phyloP scores from a whole-genome alignment of 2,888 invertebrate species.

The Agonum fuliginosum region DNA sequence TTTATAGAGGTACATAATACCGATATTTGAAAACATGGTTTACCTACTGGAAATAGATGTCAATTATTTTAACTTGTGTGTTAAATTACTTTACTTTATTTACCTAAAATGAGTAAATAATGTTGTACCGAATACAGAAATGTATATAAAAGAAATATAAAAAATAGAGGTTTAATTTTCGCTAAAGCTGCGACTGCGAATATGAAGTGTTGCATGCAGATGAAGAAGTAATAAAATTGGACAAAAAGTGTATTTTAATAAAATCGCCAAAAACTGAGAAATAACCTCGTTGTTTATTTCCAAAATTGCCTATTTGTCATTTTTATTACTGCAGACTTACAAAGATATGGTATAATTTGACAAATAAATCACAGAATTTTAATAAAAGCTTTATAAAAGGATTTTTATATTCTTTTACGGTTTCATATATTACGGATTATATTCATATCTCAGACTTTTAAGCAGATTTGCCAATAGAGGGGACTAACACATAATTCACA shows the following conservation, averaged over 20 bases:
- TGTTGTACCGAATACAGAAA: too few species aligned
- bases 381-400: constrained; percentile 50
- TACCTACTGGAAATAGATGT: too few species aligned
- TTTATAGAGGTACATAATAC: too few species aligned
- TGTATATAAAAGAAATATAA: too few species aligned
- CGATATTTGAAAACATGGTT: too few species aligned
- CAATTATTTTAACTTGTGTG: too few species aligned
- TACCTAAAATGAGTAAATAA: too few species aligned
- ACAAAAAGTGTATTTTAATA: constrained; percentile 47
- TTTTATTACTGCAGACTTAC: constrained; percentile 45
- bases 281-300: constrained; percentile 45
- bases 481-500: constrained; percentile 29
- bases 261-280: constrained; percentile 46
- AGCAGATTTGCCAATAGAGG: constrained; percentile 34
- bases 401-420: constrained; percentile 52
- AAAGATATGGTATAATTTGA: constrained; percentile 53
- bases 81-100: too few species aligned
- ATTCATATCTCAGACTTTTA: constrained; percentile 44
- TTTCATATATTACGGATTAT: constrained; percentile 52
- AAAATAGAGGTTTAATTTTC: background rate
- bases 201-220: background rate
- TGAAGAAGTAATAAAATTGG: constrained; percentile 19
- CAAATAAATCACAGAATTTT: constrained; percentile 54
- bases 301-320: constrained; percentile 53
- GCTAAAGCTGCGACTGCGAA: too few species aligned